These are phyloP conservation scores for Panulirus ornatus DNA, from an alignment of 1,140 invertebrate species.

Conservation along the genomic window DNA sequence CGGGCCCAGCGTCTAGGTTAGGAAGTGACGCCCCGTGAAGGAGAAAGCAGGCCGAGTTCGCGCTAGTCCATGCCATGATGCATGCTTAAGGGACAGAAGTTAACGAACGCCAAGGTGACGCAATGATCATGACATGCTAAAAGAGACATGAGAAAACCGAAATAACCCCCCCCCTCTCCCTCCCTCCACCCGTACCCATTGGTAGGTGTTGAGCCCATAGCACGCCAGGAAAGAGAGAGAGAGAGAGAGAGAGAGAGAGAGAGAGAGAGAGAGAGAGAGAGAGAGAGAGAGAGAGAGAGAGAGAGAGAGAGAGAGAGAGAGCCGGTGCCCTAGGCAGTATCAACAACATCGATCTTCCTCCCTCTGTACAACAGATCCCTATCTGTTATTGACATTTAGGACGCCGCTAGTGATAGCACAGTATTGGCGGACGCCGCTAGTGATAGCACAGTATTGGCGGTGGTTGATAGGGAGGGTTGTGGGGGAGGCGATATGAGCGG, in stretches of 20 bases:
- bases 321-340: background rate
- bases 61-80: no score
- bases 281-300: slow-evolving; percentile 29
- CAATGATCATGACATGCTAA: no score
- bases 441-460: background rate
- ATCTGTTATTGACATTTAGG: background rate
- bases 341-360: background rate
- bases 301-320: slow-evolving; percentile 25
- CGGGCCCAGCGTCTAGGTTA: no score
- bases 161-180: no score
- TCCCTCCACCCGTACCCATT: no score
- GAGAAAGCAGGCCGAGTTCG: no score
- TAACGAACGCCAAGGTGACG: no score
- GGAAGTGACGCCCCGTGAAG: no score
- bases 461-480: background rate
- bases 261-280: slow-evolving; percentile 30
- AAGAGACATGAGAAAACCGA: no score
- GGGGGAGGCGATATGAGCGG: background rate
- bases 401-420: background rate
- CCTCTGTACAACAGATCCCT: background rate
- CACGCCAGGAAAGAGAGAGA: no score
- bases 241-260: background rate
- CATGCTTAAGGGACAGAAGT: no score
- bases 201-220: no score
- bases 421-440: background rate